These are phyloP conservation scores for Cotesia glomerata DNA, from an alignment of 1,140 invertebrate species.

Conservation along the genomic window DNA sequence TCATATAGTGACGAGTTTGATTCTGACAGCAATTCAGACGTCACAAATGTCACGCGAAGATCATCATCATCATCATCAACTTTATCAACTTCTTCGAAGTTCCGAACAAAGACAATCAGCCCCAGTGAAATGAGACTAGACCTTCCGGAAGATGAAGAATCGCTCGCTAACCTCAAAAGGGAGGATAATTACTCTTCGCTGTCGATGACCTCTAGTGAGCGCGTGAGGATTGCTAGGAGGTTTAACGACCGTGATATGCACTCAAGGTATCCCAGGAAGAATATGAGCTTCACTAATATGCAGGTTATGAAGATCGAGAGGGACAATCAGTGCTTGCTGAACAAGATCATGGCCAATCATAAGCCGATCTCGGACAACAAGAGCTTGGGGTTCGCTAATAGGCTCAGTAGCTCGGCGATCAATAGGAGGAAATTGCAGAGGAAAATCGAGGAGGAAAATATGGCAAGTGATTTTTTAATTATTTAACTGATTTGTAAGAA, in stretches of 20 bases:
- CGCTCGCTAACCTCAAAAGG: not conserved
- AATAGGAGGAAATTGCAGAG: slow-evolving; percentile 51
- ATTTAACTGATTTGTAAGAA: no score
- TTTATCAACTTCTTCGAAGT: not conserved
- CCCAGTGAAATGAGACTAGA: not conserved
- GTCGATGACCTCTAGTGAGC: not conserved
- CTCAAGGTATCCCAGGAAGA: slow-evolving; percentile 36
- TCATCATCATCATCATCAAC: slow-evolving; percentile 29
- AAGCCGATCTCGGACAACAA: slow-evolving; percentile 37
- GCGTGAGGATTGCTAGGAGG: not conserved
- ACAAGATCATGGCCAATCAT: slow-evolving; percentile 57
- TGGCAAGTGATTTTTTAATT: slow-evolving; percentile 37
- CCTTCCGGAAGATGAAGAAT: not conserved
- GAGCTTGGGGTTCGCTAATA: slow-evolving; percentile 15
- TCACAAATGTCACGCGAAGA: slow-evolving; percentile 32
- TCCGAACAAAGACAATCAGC: no score
- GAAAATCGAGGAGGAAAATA: slow-evolving; percentile 53
- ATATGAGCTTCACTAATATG: slow-evolving; percentile 62
- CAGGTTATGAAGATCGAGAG: slow-evolving; percentile 59
- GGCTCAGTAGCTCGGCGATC: slow-evolving; percentile 49
- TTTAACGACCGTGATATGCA: no score
- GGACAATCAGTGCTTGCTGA: slow-evolving; percentile 60
- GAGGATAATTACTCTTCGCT: slow-evolving; percentile 11
- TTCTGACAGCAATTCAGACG: slow-evolving; percentile 44
- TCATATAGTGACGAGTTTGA: slow-evolving; percentile 45